Conservation (phyloP, 30 jellyfish, hydroid and myxozoan genomes). For the Turritopsis rubra region DNA sequence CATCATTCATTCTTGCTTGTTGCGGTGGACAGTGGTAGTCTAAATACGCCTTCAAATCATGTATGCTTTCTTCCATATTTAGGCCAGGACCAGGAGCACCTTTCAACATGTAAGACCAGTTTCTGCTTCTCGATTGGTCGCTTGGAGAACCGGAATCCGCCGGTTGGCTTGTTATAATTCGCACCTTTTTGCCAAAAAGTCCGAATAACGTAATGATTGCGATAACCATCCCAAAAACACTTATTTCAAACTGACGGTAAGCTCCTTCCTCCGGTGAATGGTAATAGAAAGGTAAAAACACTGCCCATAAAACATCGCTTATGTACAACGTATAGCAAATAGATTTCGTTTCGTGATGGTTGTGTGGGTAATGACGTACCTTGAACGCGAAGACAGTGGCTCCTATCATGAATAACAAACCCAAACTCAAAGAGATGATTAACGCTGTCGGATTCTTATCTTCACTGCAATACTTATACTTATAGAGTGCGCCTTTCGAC, state of each 20-base stretch:
- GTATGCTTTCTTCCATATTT: neutral
- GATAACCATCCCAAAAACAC: neutral
- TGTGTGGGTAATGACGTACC: slow-evolving; percentile 8
- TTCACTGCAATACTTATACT: neutral
- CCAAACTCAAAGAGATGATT: neutral
- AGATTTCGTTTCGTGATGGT: slow-evolving; percentile 11
- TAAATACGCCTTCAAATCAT: neutral
- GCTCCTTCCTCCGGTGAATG: neutral
- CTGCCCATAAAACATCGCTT: neutral
- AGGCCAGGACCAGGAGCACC: neutral
- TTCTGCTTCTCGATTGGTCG: neutral
- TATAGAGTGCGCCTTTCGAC: neutral
- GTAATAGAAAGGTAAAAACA: neutral
- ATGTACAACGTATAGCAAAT: neutral
- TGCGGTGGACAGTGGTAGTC: slow-evolving; percentile 10
- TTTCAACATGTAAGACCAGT: neutral
- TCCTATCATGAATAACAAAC: neutral
- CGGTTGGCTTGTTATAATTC: neutral
- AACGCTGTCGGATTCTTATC: neutral
- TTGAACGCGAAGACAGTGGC: neutral
- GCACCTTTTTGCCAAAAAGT: neutral
- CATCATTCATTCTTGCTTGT: neutral
- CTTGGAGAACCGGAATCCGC: neutral
- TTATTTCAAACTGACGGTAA: neutral
- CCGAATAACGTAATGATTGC: neutral